A percentile compares a stretch with the other conserved stretches of the same genome.
These are phyloP conservation scores for Luscinia luscinia DNA, from an alignment of 2,797 vertebrate species.

Conservation along the genomic window DNA sequence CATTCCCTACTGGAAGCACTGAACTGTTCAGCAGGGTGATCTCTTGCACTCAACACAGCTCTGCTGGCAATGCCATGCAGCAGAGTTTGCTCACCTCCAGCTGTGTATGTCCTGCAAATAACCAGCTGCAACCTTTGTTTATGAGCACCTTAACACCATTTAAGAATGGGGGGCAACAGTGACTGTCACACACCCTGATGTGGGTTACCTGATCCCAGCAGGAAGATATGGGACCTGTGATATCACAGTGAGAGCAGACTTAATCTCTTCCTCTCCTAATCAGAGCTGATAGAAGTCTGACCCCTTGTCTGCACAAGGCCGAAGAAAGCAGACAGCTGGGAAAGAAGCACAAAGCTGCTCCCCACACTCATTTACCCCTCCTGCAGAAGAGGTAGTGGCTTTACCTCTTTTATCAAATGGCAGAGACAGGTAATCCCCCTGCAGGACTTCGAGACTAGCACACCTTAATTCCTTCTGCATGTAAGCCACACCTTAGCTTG, in stretches of 20 bases:
- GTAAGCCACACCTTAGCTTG: neutral
- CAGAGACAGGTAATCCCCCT: neutral
- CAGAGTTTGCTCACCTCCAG: neutral
- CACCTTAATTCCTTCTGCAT: neutral
- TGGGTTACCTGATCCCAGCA: neutral
- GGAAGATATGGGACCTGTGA: neutral
- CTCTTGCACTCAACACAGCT: neutral
- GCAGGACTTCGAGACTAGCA: neutral
- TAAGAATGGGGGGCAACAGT: neutral
- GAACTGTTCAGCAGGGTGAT: neutral
- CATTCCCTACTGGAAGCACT: neutral
- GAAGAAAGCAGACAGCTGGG: neutral
- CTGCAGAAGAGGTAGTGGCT: neutral
- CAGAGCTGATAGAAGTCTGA: neutral
- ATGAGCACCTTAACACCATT: neutral
- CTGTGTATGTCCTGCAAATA: neutral
- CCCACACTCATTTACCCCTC: neutral
- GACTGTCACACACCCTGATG: neutral
- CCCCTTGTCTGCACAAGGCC: neutral
- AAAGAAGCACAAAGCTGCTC: neutral
- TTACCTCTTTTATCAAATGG: neutral
- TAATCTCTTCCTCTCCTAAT: neutral
- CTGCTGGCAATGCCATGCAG: rapidly evolving
- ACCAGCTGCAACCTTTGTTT: neutral
- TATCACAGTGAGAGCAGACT: neutral